These are phyloP conservation scores for Gadus macrocephalus DNA, from an alignment of 2,113 vertebrate species.

Conservation along the genomic window DNA sequence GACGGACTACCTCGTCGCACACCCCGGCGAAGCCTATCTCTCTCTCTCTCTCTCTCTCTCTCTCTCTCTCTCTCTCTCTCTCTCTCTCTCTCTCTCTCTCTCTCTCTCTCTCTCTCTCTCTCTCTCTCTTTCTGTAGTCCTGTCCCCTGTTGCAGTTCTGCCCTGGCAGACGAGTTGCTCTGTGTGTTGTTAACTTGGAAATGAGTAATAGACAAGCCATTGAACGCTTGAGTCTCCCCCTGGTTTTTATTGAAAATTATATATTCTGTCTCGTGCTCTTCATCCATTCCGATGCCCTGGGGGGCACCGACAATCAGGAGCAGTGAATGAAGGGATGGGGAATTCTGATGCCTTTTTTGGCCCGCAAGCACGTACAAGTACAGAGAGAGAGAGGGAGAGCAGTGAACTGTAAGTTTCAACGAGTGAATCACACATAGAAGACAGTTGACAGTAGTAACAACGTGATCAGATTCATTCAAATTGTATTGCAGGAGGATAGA, in stretches of 20 bases:
- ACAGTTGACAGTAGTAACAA: slow-evolving; percentile 51
- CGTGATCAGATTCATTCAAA: too few relatives aligned
- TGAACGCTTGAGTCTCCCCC: slow-evolving; percentile 64
- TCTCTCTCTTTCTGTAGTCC: not conserved
- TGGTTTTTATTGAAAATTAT: slow-evolving; percentile 60
- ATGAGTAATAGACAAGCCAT: slow-evolving; percentile 64
- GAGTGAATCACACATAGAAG: slow-evolving; percentile 63
- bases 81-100: slow-evolving; percentile 34
- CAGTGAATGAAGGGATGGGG: slow-evolving; percentile 5
- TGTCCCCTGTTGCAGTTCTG: not conserved
- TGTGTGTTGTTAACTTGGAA: slow-evolving; percentile 67
- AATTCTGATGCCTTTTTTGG: not conserved
- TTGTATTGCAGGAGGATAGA: too few relatives aligned
- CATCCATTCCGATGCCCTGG: slow-evolving; percentile 40
- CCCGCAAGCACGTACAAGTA: slow-evolving; percentile 51
- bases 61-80: not conserved
- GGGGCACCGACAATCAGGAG: slow-evolving; percentile 39
- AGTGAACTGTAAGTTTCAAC: slow-evolving; percentile 57
- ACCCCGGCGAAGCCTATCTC: slow-evolving; percentile 23
- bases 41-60: too few relatives aligned
- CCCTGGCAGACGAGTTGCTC: slow-evolving; percentile 45
- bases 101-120: not conserved
- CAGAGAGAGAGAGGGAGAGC: slow-evolving; percentile 41
- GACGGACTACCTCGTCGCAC: slow-evolving; percentile 51
- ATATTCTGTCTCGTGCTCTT: slow-evolving; percentile 11